phyloP scores from a whole-genome alignment of 1,140 invertebrate genomes.

The Hylaeus volcanicus region DNA sequence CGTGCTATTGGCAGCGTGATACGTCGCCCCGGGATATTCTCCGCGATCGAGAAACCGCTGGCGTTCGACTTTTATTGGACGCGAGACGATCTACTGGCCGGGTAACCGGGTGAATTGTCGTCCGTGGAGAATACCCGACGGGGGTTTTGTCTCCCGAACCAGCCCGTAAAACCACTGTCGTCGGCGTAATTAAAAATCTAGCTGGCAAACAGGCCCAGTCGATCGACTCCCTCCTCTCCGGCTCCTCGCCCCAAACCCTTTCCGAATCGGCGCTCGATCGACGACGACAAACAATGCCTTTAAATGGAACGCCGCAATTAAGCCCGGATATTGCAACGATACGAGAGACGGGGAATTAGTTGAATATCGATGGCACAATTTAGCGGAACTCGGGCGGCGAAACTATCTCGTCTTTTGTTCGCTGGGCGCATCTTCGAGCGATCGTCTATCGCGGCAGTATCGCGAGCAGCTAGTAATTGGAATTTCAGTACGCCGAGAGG shows the following conservation, averaged over 20 bases:
- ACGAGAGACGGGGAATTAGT: slow-evolving; percentile 34
- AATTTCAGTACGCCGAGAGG: too few relatives aligned
- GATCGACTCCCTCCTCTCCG: background rate
- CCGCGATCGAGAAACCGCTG: slow-evolving; percentile 44
- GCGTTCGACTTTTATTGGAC: slow-evolving; percentile 62
- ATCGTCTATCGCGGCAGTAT: background rate
- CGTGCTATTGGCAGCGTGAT: slow-evolving; percentile 38
- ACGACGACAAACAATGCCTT: slow-evolving; percentile 38
- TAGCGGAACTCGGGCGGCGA: slow-evolving; percentile 10
- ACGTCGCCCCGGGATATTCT: slow-evolving; percentile 32
- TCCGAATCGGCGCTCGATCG: slow-evolving; percentile 23
- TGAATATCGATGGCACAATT: slow-evolving; percentile 31
- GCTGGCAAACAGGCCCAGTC: slow-evolving; percentile 21
- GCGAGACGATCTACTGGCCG: slow-evolving; percentile 47
- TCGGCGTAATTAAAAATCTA: slow-evolving; percentile 63
- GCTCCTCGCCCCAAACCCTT: background rate
- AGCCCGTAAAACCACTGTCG: slow-evolving; percentile 50
- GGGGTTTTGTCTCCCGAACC: slow-evolving; percentile 36
- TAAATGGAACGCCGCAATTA: slow-evolving; percentile 24
- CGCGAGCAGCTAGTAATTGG: background rate
- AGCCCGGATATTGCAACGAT: slow-evolving; percentile 43
- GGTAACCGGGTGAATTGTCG: slow-evolving; percentile 51
- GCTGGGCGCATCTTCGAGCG: background rate
- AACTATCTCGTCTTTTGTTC: background rate
- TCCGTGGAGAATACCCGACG: slow-evolving; percentile 35